phyloP scores from a whole-genome alignment of 92 coral and sea anemone species.

The Porites divaricata region DNA sequence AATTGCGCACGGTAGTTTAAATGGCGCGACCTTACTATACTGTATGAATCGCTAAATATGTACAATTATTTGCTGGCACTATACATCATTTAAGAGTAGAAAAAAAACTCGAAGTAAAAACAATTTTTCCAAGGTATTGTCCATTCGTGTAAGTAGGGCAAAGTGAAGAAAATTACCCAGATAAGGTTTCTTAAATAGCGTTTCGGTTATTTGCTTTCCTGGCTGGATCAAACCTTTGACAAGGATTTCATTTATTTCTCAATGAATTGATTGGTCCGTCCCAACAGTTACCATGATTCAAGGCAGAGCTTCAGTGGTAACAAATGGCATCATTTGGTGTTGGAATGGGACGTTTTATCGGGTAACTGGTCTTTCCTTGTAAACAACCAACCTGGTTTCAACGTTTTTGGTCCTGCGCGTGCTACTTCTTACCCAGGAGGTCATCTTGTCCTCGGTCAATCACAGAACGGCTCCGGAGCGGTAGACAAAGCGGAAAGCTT shows the following conservation, averaged over 20 bases:
- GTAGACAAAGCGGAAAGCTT: neutral
- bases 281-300: conserved; percentile 3
- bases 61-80: no score
- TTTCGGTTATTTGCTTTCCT: neutral
- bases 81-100: no score
- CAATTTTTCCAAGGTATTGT: no score
- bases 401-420: no score
- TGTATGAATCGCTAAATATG: no score
- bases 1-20: no score
- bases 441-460: conserved; percentile 20
- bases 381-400: neutral
- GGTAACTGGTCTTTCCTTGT: conserved; percentile 18
- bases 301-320: neutral
- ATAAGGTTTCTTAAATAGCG: no score
- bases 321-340: conserved; percentile 25
- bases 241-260: neutral
- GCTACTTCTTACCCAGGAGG: neutral
- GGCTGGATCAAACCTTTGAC: neutral
- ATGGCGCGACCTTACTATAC: no score
- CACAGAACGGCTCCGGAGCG: neutral
- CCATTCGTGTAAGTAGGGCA: no score
- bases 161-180: no score
- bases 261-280: neutral
- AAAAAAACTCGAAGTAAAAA: no score
- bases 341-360: conserved; percentile 6